Percentiles rank a stretch among this genome's conserved stretches.
Evolutionary conservation across 2,888 invertebrate species (phyloP).

Genomic region (Sarcophaga caerulescens): DNA sequence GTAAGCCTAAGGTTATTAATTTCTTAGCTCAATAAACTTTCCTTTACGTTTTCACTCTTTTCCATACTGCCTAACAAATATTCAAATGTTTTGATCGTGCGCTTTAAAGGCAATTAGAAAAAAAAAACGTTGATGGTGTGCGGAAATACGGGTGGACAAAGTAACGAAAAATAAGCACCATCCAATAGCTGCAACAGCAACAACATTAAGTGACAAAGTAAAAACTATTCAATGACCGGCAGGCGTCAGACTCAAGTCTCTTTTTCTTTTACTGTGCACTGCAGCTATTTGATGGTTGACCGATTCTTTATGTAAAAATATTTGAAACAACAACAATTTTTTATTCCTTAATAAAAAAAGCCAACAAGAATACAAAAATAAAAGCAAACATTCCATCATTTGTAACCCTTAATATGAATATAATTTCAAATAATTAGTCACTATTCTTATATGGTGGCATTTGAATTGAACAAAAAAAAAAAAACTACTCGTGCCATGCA

Average conservation of each 20-base stretch:
- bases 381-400: conserved; percentile 50
- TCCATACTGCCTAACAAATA: conserved; percentile 1
- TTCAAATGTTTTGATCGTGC: conserved; percentile 46
- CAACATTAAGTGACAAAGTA: conserved; percentile 22
- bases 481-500: conserved; percentile 53
- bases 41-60: neutral
- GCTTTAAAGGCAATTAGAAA: conserved; percentile 57
- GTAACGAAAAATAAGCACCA: conserved; percentile 11
- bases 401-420: conserved; percentile 64
- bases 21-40: neutral
- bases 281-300: conserved; percentile 64
- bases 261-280: neutral
- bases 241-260: conserved; percentile 58
- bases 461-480: conserved; percentile 12
- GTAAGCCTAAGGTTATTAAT: too few relatives aligned
- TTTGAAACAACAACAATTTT: conserved; percentile 13
- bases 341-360: neutral
- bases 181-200: neutral
- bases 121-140: conserved; percentile 51
- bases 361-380: neutral
- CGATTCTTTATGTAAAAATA: conserved; percentile 61
- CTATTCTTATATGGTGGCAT: neutral
- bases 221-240: conserved; percentile 49
- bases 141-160: conserved; percentile 48
- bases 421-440: conserved; percentile 61